Evolutionary conservation across 2,797 vertebrate genomes (phyloP), one percentile per base, ranked within the genome.

Genomic region (Coreius guichenoti): DNA sequence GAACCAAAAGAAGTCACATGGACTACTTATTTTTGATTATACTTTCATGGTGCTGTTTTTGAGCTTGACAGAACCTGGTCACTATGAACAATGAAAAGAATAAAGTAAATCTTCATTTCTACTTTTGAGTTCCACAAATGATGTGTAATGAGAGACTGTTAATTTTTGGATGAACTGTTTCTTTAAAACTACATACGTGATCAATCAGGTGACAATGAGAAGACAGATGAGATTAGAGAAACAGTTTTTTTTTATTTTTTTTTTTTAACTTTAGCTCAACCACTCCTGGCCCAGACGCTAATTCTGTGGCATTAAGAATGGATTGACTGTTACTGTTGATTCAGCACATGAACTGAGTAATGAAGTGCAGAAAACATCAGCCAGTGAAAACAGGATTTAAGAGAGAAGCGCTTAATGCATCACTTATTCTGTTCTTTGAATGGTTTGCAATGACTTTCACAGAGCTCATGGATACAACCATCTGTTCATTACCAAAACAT

Each of bases 321-420:
- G 85, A 91, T 88, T 90, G 87, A 90, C 47, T 88, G 92, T 92
- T 92, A 91, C 88, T 82, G 91, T 89, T 75, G 90, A 91, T 93
- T 92, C 90, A 89, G 63, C 29, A 88, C 92, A 92, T 93, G 91
- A 87, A 92, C 90, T 90, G 91, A 92, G 90, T 92, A 93, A 92
- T 92, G 91, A 83, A 85, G 51, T 86, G 87, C 74, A 81, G 12
- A 76, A 70, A 9, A 70, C 11, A 87, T 81, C 87, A 84, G 85
- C 90, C 90, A 86, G 90, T 74, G 85, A 86, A 90, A 92, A 91
- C 87, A 74, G 87, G 79, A 81, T 87, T 73, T 92, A 93, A 90
- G 90, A 91, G 92, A 92, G 58, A 83, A 63, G 56, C 16, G 51
- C 13, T 72, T 81, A 87, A 88, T 79, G 58, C 84, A 78, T 86